phyloP scores from a whole-genome alignment of 2,113 vertebrate genomes.

The Equus quagga region DNA sequence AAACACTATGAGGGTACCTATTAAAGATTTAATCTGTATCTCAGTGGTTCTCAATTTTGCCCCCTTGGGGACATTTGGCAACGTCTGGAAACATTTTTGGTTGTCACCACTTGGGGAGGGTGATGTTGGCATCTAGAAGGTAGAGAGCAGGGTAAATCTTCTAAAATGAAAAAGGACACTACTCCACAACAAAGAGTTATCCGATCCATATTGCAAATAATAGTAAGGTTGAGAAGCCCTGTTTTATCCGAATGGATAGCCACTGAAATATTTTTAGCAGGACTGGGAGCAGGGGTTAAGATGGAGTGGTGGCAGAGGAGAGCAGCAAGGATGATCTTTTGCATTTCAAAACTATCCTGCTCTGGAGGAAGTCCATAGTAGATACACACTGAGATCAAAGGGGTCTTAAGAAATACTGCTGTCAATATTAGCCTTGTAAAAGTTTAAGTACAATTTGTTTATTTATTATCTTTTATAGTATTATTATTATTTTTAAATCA shows the following conservation, averaged over 20 bases:
- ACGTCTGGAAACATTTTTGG: background rate
- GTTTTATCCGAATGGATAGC: background rate
- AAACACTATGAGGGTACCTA: background rate
- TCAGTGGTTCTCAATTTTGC: background rate
- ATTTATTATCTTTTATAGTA: background rate
- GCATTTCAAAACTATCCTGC: background rate
- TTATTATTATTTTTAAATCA: background rate
- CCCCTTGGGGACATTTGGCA: background rate
- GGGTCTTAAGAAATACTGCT: background rate
- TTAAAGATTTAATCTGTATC: background rate
- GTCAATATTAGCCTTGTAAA: background rate
- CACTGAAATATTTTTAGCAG: background rate
- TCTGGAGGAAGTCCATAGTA: background rate
- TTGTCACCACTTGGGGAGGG: background rate
- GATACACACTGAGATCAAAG: background rate
- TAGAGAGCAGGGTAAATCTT: background rate
- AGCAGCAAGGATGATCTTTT: background rate
- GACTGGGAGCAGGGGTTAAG: accelerated
- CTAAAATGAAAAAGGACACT: background rate
- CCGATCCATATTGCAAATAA: background rate
- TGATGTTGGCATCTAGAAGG: background rate
- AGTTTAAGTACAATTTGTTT: background rate
- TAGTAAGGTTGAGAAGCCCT: background rate
- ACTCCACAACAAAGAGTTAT: background rate
- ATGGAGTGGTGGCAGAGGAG: background rate